Base-by-base conservation (phyloP, 1,140 invertebrate species). In the Pachyrhynchus sulphureomaculatus region DNA sequence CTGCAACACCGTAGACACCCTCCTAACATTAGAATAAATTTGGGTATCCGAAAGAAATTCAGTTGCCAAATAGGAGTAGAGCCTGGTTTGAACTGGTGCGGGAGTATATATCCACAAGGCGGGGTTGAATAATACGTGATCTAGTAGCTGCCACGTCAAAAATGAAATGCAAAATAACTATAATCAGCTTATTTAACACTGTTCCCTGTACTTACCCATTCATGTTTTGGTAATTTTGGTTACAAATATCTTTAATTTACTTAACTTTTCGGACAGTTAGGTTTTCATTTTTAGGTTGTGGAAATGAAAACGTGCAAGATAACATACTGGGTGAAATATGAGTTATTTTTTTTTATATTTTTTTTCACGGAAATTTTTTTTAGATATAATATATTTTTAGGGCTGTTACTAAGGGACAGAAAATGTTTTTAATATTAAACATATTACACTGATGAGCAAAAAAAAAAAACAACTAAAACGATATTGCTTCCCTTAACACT, bases 71-170 rank as follows among this genome's bases (percentile, higher is more conserved):
- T 98, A 99, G 66, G 92, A 94, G 78, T 99, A 99, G 18, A 99
- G 84, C 48, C 92, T 85, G 32, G 93, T 93, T 80, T 99, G 97
- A n/a, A 98, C 95, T 60, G 90, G 87, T 10, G 95, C 92, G 41
- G 93, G 91, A 10, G 96, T 95, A 78, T 98, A 95, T 70, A 99
- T 97, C 97, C 97, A 99, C 37, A 99, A 81, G 21, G 94, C 93
- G 4, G 96, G 95, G 84, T 99, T 99, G 85, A 99, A 99, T 26
- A 99, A 85, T 37, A 99, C 90, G 81, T 99, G 94, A 80, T 99
- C 97, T 82, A 99, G 84, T 67, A 99, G 84, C 88, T 99, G 93
- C 85, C 88, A 91, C 68, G 86, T 90, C 71, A 87, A 80, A 80
- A 87, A 87, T 78, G 84, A 87, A 82, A 87, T 86, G 81, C 85